Base-by-base conservation (phyloP, 2,888 invertebrate species). In the Acleris emargana region DNA sequence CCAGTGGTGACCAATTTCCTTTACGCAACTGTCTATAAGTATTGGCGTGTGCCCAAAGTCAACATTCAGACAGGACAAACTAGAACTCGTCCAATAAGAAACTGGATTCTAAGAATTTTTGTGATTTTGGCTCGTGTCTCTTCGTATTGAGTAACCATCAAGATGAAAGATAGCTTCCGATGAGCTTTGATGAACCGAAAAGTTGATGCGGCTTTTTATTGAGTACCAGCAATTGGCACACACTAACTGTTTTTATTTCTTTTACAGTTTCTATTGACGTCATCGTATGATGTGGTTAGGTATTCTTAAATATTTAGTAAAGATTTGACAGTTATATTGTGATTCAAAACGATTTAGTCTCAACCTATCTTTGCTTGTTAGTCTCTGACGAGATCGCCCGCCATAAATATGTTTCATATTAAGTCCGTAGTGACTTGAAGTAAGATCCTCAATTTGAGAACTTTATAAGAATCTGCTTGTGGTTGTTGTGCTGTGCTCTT, bases 31-130 rank as follows among this genome's bases (percentile, higher is more conserved):
- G 51, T 62, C 67, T 69, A 72, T 71, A 62, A 68, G 18, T 67
- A 69, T 74, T 79, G 77, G 79, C 78, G 52, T 67, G 62, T 70
- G 54, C 72, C 79, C 78, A 79, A 78, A 71, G 55, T 18, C 61
- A 76, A 75, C 69, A 72, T 72, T 68, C 68, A 53, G 62, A 62
- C 52, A 60, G 68, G 57, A 69, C 69, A 64, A 52, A 64, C 64
- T 55, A 66, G 55, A 66, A 66, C 64, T 60, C 67, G 51, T 67
- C 62, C 64, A 53, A 68, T 67, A 63, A 64, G 71, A 67, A 69
- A 71, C 69, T 62, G 60, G 69, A 71, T 67, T 71, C 72, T 38
- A 18, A 59, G 63, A 67, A 51, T 45, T 51, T 68, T 67, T 66
- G 67, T 68, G 63, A 45, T 62, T 71, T 72, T 71, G 71, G 62